Percentiles rank a stretch among this genome's conserved stretches.
Conservation (phyloP, 2,113 vertebrate species). For the Phylloscopus whistleri region DNA sequence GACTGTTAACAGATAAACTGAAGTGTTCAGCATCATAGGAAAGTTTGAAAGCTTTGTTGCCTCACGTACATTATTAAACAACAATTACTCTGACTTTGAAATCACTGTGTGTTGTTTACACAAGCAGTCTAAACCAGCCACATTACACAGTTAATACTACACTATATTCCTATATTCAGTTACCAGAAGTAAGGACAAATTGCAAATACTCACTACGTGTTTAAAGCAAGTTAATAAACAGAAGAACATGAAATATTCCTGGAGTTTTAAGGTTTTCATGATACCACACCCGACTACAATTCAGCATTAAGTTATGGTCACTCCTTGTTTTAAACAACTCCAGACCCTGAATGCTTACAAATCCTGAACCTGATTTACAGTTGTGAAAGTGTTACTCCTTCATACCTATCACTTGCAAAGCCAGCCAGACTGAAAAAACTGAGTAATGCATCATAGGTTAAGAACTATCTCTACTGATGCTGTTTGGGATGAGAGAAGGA, state of each 20-base stretch:
- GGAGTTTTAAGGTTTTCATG: neutral
- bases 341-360: neutral
- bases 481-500: neutral
- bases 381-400: neutral
- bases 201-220: neutral
- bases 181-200: neutral
- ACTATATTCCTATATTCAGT: neutral
- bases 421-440: neutral
- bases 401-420: neutral
- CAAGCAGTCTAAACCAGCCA: neutral
- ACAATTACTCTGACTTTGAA: slow-evolving; percentile 17
- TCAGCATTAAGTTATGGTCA: neutral
- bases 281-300: neutral
- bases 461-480: slow-evolving; percentile 1
- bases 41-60: slow-evolving; percentile 38
- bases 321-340: neutral
- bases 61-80: neutral
- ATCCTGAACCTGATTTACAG: neutral
- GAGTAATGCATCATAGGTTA: neutral
- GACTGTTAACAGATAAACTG: neutral
- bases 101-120: neutral
- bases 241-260: neutral
- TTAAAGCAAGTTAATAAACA: neutral
- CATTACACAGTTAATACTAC: neutral
- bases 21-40: neutral